phyloP scores from a whole-genome alignment of 2,888 invertebrate species.

The Halictus ligatus region DNA sequence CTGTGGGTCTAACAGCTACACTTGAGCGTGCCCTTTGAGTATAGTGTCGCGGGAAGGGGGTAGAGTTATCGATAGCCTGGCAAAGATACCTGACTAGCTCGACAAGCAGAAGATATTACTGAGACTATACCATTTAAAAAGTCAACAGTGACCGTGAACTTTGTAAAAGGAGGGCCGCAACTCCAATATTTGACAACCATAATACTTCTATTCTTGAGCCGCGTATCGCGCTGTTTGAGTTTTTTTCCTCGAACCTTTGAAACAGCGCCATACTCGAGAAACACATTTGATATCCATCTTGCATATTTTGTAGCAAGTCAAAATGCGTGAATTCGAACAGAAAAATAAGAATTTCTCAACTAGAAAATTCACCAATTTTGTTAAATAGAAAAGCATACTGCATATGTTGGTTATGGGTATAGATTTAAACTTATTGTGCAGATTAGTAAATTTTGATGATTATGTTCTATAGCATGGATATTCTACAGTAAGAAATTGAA shows the following conservation, averaged over 20 bases:
- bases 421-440: no score
- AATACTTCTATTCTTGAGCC: conserved; percentile 6
- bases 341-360: no score
- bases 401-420: no score
- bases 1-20: background rate
- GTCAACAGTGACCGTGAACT: conserved; percentile 16
- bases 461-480: no score
- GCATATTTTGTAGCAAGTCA: background rate
- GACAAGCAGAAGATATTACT: background rate
- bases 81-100: conserved; percentile 14
- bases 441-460: no score
- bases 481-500: no score
- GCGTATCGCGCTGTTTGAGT: background rate
- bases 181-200: conserved; percentile 17
- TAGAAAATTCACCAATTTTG: no score
- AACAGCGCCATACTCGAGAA: background rate
- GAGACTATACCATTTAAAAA: conserved; percentile 16
- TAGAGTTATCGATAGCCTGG: conserved; percentile 3
- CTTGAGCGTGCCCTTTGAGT: background rate
- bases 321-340: background rate
- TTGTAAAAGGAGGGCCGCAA: conserved; percentile 6
- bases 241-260: background rate
- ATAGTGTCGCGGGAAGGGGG: background rate
- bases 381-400: no score
- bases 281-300: background rate